phyloP scores from a whole-genome alignment of 2,113 vertebrate species.

The Mungos mungo region DNA sequence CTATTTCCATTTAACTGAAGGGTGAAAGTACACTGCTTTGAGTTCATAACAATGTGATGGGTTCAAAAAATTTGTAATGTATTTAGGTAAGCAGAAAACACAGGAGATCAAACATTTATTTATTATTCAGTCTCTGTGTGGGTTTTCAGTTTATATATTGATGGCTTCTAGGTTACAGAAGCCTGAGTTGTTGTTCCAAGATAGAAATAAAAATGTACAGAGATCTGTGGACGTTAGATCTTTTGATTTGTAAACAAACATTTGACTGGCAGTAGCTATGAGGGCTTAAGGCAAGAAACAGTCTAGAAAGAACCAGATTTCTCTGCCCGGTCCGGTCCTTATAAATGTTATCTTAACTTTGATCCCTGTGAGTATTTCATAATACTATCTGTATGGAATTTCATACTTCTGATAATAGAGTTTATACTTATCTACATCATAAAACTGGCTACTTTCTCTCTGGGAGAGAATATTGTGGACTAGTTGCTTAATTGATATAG shows the following conservation, averaged over 20 bases:
- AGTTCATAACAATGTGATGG: not conserved
- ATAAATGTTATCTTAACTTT: constrained; percentile 16
- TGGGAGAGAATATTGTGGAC: not conserved
- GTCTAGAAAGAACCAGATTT: constrained; percentile 8
- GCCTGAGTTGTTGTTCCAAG: not conserved
- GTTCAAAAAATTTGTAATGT: not conserved
- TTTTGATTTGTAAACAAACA: constrained; percentile 38
- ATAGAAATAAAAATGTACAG: constrained; percentile 30
- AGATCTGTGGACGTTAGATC: not conserved
- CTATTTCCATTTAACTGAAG: not conserved
- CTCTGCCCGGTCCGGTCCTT: not conserved
- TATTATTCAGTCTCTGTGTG: not conserved
- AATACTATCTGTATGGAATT: not conserved
- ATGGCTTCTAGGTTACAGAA: not conserved
- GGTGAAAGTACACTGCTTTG: not conserved
- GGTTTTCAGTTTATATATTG: not conserved
- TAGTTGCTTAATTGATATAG: not conserved
- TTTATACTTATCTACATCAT: not conserved
- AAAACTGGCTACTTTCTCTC: not conserved
- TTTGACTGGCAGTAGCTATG: not conserved
- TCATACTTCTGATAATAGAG: not conserved
- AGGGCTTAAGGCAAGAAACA: not conserved
- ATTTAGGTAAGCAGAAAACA: not conserved
- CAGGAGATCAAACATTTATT: not conserved
- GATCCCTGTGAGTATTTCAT: not conserved